Conservation (phyloP, 2,888 invertebrate genomes). For the Sarcophaga rosellei region DNA sequence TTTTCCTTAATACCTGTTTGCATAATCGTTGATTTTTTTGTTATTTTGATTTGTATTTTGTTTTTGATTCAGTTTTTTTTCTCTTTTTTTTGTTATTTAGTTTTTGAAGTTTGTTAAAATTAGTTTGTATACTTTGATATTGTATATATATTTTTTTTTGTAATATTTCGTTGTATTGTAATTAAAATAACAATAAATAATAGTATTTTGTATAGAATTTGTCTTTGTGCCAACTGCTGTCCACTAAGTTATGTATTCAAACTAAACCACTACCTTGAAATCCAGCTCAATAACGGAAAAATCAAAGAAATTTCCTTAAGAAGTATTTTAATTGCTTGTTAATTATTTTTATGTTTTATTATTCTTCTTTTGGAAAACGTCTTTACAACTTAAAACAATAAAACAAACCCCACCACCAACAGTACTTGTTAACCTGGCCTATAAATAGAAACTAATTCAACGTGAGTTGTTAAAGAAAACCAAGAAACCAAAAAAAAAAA, state of each 20-base stretch:
- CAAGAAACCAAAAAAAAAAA: not conserved
- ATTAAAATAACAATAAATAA: not conserved
- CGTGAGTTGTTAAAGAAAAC: conserved; percentile 19
- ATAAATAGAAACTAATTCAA: conserved; percentile 21
- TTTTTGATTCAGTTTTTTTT: too few species aligned
- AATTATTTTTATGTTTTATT: conserved; percentile 58
- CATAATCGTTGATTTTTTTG: not conserved
- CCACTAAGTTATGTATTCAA: not conserved
- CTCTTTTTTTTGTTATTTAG: not conserved
- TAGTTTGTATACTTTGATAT: not conserved
- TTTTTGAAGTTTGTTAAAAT: not conserved
- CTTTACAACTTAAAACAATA: conserved; percentile 38
- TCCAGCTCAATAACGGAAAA: not conserved
- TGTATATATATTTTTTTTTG: not conserved
- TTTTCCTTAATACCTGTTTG: not conserved
- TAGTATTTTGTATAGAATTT: not conserved
- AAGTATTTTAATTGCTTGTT: conserved; percentile 56
- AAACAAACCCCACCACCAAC: conserved; percentile 27
- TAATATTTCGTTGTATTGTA: not conserved
- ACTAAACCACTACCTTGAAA: not conserved
- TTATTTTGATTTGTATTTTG: conserved; percentile 1
- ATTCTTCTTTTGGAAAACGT: conserved; percentile 49
- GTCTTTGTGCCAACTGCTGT: not conserved
- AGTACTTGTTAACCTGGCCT: conserved; percentile 47
- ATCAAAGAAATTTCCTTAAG: not conserved